A percentile compares a stretch with the other conserved stretches of the same genome.
Evolutionary conservation across 2,797 vertebrate genomes (phyloP).

Genomic region (Crossoptilon crossoptilon): DNA sequence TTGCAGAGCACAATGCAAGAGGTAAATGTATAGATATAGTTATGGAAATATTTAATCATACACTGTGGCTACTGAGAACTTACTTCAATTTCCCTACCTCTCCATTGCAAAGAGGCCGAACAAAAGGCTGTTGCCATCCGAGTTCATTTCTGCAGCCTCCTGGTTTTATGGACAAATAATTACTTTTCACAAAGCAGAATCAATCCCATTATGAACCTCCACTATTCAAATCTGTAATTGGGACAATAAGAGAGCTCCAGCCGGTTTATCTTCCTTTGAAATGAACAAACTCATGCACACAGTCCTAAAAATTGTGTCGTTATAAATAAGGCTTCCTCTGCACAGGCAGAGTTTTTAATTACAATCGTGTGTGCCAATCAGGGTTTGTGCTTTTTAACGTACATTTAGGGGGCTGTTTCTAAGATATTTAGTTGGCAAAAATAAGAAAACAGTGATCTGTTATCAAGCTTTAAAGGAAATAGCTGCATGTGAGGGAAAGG

Average conservation of each 20-base stretch:
- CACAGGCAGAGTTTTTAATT: conserved; percentile 71
- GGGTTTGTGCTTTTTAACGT: conserved; percentile 13
- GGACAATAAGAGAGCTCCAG: conserved; percentile 50
- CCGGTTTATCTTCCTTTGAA: conserved; percentile 49
- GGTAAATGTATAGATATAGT: conserved; percentile 13
- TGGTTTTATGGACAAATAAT: conserved; percentile 74
- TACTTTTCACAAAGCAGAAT: conserved; percentile 68
- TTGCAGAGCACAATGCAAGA: conserved; percentile 23
- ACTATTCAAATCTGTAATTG: conserved; percentile 67
- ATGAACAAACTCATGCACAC: conserved; percentile 45
- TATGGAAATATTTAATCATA: conserved; percentile 21
- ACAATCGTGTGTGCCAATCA: conserved; percentile 56
- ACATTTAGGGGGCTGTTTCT: conserved; percentile 9
- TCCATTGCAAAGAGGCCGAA: conserved; percentile 33
- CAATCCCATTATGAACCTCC: conserved; percentile 57
- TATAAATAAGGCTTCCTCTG: conserved; percentile 69
- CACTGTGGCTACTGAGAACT: conserved; percentile 22
- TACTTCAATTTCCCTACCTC: conserved; percentile 56
- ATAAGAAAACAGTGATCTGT: conserved; percentile 15
- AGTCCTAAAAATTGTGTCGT: conserved; percentile 62
- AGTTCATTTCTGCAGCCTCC: conserved; percentile 52
- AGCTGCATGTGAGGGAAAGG: background rate
- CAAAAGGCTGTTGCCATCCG: conserved; percentile 68
- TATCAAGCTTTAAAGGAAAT: conserved; percentile 14
- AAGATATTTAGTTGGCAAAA: conserved; percentile 16